phyloP scores from a whole-genome alignment of 2,797 vertebrate species.

The Furcifer pardalis region DNA sequence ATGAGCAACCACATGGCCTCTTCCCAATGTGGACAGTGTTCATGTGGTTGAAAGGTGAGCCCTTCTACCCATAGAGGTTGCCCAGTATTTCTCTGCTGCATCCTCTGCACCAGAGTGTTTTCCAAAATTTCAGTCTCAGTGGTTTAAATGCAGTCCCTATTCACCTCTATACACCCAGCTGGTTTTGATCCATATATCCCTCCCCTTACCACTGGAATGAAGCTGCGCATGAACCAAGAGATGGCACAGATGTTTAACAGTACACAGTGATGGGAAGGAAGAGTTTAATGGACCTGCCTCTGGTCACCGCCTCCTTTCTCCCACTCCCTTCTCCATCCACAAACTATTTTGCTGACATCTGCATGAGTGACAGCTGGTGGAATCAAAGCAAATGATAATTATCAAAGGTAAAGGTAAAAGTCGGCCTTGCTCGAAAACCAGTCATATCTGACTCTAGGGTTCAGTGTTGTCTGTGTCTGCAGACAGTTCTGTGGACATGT shows the following conservation, averaged over 20 bases:
- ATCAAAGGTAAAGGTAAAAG: too few species aligned
- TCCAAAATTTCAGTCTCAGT: slow-evolving; percentile 4
- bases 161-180: slow-evolving; percentile 60
- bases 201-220: slow-evolving; percentile 37
- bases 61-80: too few species aligned
- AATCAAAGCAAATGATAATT: not conserved
- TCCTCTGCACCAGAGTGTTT: slow-evolving; percentile 19
- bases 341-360: not conserved
- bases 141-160: slow-evolving; percentile 37
- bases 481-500: too few species aligned
- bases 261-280: slow-evolving; percentile 11
- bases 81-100: not conserved
- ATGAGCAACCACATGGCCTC: too few species aligned
- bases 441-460: too few species aligned
- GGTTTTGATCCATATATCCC: slow-evolving; percentile 34
- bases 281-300: not conserved
- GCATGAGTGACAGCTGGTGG: not conserved
- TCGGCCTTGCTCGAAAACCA: too few species aligned
- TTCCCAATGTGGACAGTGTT: too few species aligned
- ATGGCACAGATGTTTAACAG: slow-evolving; percentile 45
- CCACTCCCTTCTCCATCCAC: not conserved
- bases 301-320: not conserved
- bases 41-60: not conserved
- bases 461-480: too few species aligned
- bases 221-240: slow-evolving; percentile 23